Evolutionary conservation across 2,888 invertebrate species (phyloP), one percentile per base, ranked within the genome.

Genomic region (Drosophila ezoana): DNA sequence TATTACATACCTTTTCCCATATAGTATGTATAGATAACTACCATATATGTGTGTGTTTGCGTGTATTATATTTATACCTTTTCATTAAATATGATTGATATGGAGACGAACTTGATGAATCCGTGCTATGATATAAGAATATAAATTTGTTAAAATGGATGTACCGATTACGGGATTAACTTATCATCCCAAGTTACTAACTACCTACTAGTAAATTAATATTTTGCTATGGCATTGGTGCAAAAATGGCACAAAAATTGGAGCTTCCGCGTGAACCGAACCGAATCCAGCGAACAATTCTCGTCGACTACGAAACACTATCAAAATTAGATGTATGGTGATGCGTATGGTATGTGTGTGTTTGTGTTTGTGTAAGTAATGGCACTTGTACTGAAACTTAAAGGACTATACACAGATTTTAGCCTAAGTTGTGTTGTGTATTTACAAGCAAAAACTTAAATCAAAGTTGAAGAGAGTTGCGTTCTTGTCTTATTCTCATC

Each of bases 331-430:
- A 56, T 45, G 32, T 57, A 53, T 13, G 9, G n/a, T 37, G n/a
- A 33, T 43, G 13, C 33, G 18, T 48, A 40, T 53, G 9, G 28
- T 58, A 43, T 68, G 32, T 38, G 16, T 53, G 60, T 64, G 18
- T 18, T 18, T 51, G 28, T 58, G 45, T 68, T 35, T 38, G 20
- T 53, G 60, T 64, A 52, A 59, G 60, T 86, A 83, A 85, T 85
- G 84, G 84, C 84, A 85, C 84, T 85, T 85, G 71, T 88, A 85
- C 76, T 83, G 72, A 85, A 88, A 88, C 70, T 83, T 86, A 81
- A 59, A 37, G 23, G 51, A 32, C 59, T 79, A 72, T 61, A 60
- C 64, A 76, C 45, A 59, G 41, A 73, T 60, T 60, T 20, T 65
- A 64, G 20, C 23, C 58, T 75, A 59, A 6, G 4, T n/a, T 33